Evolutionary conservation across 1,140 invertebrate genomes (phyloP), one percentile per base, ranked within the genome.

Genomic region (Sitobion miscanthi): DNA sequence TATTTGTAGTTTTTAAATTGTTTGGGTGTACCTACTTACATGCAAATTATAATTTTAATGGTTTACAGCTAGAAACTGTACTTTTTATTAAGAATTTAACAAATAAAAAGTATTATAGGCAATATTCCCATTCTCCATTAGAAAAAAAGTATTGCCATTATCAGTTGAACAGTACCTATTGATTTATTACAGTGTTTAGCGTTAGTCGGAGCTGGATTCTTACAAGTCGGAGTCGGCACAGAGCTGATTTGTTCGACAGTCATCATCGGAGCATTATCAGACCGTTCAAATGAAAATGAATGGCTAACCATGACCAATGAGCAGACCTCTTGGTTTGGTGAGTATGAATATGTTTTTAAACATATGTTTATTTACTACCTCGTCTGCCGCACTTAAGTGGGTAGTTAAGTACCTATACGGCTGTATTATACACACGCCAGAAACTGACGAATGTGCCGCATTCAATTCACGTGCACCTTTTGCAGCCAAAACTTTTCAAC

Each of bases 171-270:
- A 38, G 38, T 42, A 42, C 42, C 2, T 42, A 87, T 49, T 87
- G 11, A 38, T 88, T 35, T 92, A 14, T 85, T 45, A 30, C 25
- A 92, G 91, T 92, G 91, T 92, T 85, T 83, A 38, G 91, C 91
- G 23, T 69, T 92, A 85, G 38, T 92, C 0, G 91, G 91, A 54
- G 77, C 91, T 85, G 45, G 91, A 17, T 92, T 92, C 57, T 35
- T 92, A 52, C 91, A 92, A 92, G 77, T 92, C 47, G 91, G 91
- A 38, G 35, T 92, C 21, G 91, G 91, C 20, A 52, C 69, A 35
- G 30, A 92, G 42, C n/a, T 85, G 35, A 92, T 92, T 17, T 83
- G 69, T 42, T 35, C 91, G 3, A 92, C 91, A 3, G 21, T 92
- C 21, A 92, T 92, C 11, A 92, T 92, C 7, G 91, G 91, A 69